Base-by-base conservation (phyloP, 2,888 invertebrate species). In the Teinopalpus imperialis region DNA sequence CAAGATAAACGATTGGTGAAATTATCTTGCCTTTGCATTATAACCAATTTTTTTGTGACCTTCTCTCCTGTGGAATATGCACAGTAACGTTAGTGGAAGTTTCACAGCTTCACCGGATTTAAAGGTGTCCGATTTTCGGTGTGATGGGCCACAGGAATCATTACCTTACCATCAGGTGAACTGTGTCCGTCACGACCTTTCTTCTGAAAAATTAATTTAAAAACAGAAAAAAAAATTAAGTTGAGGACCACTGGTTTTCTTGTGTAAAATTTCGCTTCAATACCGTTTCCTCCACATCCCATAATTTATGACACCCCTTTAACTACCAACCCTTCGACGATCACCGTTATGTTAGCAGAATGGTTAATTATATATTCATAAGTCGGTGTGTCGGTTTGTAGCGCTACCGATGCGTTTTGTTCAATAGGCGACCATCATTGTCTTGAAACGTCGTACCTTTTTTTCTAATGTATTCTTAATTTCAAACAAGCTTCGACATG, bases 311-410 rank as follows among this genome's bases (percentile, higher is more conserved):
- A 9, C 13, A 2, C 16, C 24, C 31, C 6, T 37, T 40, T 23
- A 29, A 31, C 31, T 26, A 6, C 20, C 24, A 40, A 39, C 39
- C 34, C 45, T 45, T 45, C 16, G 26, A 27, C 8, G 3, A 13
- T 14, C 5, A 32, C 34, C 27, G 45, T 45, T 45, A 40, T 8
- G 1, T 39, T 27, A 8, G 16, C 9, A 6, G 34, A 14, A 27
- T 14, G 9, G 9, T 14, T 40, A 31, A 9, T 41, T 30, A 36
- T 39, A 12, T 18, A 45, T 45, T 34, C 32, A 27, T 2, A 14
- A 26, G 12, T 40, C 32, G 23, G 34, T 39, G 9, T 30, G 16
- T 21, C 27, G 29, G 30, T 23, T 34, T 39, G 37, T 18, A n/a
- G 26, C 7, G 45, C 39, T 40, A 45, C 45, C 20, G 39, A 20